phyloP scores from a whole-genome alignment of 1,140 invertebrate species.

The Oryctes rhinoceros region DNA sequence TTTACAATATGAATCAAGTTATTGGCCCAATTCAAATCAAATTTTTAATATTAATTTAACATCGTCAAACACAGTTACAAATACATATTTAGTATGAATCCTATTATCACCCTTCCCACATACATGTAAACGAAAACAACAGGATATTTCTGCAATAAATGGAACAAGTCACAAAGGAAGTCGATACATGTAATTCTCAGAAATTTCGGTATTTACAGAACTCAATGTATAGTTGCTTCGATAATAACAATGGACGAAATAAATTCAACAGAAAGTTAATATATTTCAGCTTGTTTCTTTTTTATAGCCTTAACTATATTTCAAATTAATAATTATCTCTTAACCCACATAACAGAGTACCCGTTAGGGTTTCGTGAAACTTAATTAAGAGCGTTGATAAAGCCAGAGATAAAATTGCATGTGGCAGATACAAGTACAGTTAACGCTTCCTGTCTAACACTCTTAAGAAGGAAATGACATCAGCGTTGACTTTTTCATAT shows the following conservation, averaged over 20 bases:
- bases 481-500: slow-evolving; percentile 12
- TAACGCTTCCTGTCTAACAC: slow-evolving; percentile 23
- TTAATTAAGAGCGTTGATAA: slow-evolving; percentile 34
- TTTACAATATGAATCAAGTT: too few species aligned
- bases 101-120: too few species aligned
- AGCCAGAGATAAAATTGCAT: slow-evolving; percentile 28
- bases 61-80: too few species aligned
- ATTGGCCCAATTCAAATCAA: too few species aligned
- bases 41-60: too few species aligned
- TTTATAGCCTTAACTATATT: slow-evolving; percentile 9
- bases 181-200: too few species aligned
- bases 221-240: too few species aligned
- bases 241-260: neutral
- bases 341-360: slow-evolving; percentile 12
- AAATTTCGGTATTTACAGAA: too few species aligned
- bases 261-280: neutral
- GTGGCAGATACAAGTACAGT: slow-evolving; percentile 11
- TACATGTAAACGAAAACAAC: too few species aligned
- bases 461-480: slow-evolving; percentile 27
- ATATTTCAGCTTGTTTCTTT: neutral
- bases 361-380: slow-evolving; percentile 8
- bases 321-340: slow-evolving; percentile 5
- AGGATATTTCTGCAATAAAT: too few species aligned
- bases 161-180: too few species aligned
- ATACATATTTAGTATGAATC: too few species aligned